phyloP scores from a whole-genome alignment of 2,113 vertebrate species.

The Melanostigma gelatinosum region DNA sequence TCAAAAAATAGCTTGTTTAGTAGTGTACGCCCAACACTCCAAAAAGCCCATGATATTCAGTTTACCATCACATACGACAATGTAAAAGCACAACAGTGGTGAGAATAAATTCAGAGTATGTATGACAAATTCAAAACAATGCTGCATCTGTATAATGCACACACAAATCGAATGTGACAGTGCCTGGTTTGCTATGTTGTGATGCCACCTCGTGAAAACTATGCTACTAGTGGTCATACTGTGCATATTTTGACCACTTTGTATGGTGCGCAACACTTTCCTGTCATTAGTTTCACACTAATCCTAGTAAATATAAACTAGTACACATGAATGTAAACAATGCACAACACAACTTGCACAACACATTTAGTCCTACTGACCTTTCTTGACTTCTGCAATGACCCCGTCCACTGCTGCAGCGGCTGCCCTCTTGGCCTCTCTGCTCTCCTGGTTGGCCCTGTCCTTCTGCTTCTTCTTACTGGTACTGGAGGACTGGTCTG shows the following conservation, averaged over 20 bases:
- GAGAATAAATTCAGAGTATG: background rate
- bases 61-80: background rate
- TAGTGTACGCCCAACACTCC: background rate
- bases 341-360: background rate
- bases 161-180: no score
- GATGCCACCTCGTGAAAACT: background rate
- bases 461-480: slow-evolving; percentile 99
- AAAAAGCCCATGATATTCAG: background rate
- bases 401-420: slow-evolving; percentile 54
- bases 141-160: background rate
- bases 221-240: background rate
- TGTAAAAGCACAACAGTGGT: background rate
- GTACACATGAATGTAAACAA: no score
- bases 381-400: slow-evolving; percentile 80
- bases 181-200: background rate
- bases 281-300: background rate
- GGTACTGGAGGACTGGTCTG: slow-evolving; percentile 84
- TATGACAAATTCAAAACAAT: background rate
- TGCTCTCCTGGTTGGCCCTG: slow-evolving; percentile 94
- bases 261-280: background rate
- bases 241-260: slow-evolving; percentile 1
- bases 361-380: slow-evolving; percentile 58
- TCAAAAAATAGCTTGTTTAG: background rate
- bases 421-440: slow-evolving; percentile 87
- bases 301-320: background rate